phyloP scores from a whole-genome alignment of 2,888 invertebrate genomes.

The Brenthis daphne region DNA sequence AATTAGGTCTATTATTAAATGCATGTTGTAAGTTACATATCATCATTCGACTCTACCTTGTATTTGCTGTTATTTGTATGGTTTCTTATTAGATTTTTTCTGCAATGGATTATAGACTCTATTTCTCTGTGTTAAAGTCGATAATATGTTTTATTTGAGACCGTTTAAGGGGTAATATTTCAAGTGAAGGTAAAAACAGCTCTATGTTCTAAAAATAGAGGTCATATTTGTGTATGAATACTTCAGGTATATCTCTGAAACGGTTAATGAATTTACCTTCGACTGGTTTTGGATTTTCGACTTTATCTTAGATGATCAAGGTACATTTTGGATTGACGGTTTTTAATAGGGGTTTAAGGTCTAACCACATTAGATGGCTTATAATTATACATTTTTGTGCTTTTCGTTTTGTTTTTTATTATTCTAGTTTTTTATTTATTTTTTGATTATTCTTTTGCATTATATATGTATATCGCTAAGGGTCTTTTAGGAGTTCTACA shows the following conservation, averaged over 20 bases:
- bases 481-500: neutral
- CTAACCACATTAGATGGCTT: conserved; percentile 17
- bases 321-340: neutral
- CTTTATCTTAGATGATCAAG: neutral
- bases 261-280: conserved; percentile 28
- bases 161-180: conserved; percentile 3
- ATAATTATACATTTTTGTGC: neutral
- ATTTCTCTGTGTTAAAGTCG: neutral
- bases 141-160: neutral
- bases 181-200: conserved; percentile 21
- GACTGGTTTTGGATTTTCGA: conserved; percentile 3
- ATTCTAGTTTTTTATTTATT: neutral
- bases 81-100: neutral
- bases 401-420: neutral
- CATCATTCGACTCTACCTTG: neutral
- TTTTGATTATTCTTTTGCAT: neutral
- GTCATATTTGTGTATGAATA: conserved; percentile 10
- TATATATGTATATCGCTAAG: no score
- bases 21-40: neutral
- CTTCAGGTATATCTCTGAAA: conserved; percentile 1
- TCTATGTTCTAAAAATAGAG: conserved; percentile 5
- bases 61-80: neutral
- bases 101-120: conserved; percentile 2
- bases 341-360: conserved; percentile 34
- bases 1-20: conserved; percentile 2